Evolutionary conservation across 2,113 vertebrate species (phyloP), one percentile per base, ranked within the genome.

Genomic region (Parus major): DNA sequence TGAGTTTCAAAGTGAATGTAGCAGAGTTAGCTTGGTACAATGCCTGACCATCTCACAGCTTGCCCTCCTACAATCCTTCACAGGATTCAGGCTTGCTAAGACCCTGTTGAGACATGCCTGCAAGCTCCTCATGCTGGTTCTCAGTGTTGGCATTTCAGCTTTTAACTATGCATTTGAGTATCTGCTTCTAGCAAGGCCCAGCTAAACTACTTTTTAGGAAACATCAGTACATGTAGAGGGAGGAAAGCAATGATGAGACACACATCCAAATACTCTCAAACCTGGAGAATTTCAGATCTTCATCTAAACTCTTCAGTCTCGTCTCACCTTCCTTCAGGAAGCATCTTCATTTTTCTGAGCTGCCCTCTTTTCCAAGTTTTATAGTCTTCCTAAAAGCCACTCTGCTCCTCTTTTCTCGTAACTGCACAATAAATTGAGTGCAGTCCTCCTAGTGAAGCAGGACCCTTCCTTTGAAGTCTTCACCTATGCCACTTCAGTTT

Each of bases 11-110:
- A 84, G 79, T 82, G 72, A 57, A 47, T 88, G 53, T 86, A 77
- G 57, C 60, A 77, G 71, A 84, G 35, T 78, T 92, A 78, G 78
- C 69, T 86, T 93, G 80, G 80, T 93, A 46, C 79, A 42, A 47
- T 92, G 76, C 88, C 85, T 93, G 89, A 70, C 71, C 83, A 88
- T 83, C 68, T 88, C 76, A 81, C 75, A 82, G 56, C 70, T 76
- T 94, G 71, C 42, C 76, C 82, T 82, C 80, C 71, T 90, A 65
- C 83, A 76, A 0, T 88, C 69, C 75, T 93, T 94, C 79, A 65
- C 41, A 61, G 57, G n/a, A 90, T 69, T 82, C 53, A 90, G 88
- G 41, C 69, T 89, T 95, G 78, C 88, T 90, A 70, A 92, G 72
- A 84, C 79, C 90, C 73, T 77, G 63, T 76, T 87, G 84, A 75